Conservation (phyloP, 2,797 vertebrate genomes). For the Balearica regulorum region DNA sequence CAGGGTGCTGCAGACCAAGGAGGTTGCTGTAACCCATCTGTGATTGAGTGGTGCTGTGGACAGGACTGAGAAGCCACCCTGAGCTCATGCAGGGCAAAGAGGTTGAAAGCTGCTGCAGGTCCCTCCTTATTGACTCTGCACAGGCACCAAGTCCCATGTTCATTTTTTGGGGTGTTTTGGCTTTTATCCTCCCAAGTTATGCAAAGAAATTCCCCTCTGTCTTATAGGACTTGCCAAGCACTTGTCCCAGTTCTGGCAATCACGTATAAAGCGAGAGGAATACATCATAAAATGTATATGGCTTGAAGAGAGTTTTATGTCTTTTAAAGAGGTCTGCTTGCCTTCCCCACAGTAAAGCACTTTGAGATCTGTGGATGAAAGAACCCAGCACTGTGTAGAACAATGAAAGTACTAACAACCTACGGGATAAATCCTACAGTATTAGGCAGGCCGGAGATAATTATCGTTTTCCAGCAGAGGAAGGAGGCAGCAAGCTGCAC, state of each 20-base stretch:
- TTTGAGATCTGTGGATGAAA: slow-evolving; percentile 4
- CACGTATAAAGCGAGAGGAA: not conserved
- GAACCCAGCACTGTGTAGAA: not conserved
- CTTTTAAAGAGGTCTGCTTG: not conserved
- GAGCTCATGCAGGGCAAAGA: not conserved
- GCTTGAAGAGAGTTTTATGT: not conserved
- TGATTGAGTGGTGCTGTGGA: not conserved
- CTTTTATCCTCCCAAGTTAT: not conserved
- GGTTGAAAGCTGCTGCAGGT: not conserved
- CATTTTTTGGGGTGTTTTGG: not conserved
- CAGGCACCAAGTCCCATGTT: not conserved
- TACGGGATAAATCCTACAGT: not conserved
- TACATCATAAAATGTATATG: not conserved
- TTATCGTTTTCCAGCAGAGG: slow-evolving; percentile 2
- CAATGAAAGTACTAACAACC: not conserved
- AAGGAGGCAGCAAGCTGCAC: not conserved
- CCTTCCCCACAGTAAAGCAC: not conserved
- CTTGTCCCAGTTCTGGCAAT: not conserved
- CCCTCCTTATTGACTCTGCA: not conserved
- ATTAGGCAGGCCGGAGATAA: slow-evolving; percentile 36
- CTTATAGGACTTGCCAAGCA: not conserved
- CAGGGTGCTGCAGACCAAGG: not conserved
- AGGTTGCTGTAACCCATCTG: not conserved
- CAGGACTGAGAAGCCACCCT: not conserved
- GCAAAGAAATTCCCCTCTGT: not conserved